Evolutionary conservation across 2,888 invertebrate species (phyloP).

Genomic region (Lithophane socia): DNA sequence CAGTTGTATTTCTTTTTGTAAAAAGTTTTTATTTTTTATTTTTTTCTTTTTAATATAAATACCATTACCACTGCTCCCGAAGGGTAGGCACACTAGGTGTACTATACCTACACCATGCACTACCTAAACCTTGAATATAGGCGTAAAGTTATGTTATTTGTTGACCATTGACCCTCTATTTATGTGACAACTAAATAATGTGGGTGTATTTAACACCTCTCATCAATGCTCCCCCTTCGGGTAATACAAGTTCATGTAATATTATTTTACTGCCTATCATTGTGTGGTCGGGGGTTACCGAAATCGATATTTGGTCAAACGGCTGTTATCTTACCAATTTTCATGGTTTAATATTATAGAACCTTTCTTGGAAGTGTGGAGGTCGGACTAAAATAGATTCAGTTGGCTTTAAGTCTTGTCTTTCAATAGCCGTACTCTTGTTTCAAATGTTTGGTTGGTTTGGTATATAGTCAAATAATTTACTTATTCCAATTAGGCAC

Average conservation of each 20-base stretch:
- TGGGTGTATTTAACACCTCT: not conserved
- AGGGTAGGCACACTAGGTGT: too few relatives aligned
- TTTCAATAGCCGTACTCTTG: not conserved
- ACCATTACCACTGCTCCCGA: too few relatives aligned
- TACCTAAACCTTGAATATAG: too few relatives aligned
- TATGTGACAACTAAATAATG: too few relatives aligned
- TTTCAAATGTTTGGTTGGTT: not conserved
- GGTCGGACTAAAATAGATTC: conserved; percentile 1
- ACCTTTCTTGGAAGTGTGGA: conserved; percentile 31
- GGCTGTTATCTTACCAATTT: conserved; percentile 12
- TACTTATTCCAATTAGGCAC: too few relatives aligned
- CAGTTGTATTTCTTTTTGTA: too few relatives aligned
- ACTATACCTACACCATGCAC: too few relatives aligned
- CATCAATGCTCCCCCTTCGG: not conserved
- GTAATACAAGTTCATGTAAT: not conserved
- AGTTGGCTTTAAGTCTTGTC: not conserved
- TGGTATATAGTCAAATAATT: too few relatives aligned
- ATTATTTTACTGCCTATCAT: not conserved
- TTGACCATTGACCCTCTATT: too few relatives aligned
- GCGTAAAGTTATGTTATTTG: too few relatives aligned
- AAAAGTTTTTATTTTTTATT: too few relatives aligned
- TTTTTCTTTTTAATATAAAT: too few relatives aligned
- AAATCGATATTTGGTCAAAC: conserved; percentile 32
- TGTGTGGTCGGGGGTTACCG: not conserved
- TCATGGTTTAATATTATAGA: conserved; percentile 21